Base-by-base conservation (phyloP, 2,888 invertebrate species). In the Tinea trinotella region DNA sequence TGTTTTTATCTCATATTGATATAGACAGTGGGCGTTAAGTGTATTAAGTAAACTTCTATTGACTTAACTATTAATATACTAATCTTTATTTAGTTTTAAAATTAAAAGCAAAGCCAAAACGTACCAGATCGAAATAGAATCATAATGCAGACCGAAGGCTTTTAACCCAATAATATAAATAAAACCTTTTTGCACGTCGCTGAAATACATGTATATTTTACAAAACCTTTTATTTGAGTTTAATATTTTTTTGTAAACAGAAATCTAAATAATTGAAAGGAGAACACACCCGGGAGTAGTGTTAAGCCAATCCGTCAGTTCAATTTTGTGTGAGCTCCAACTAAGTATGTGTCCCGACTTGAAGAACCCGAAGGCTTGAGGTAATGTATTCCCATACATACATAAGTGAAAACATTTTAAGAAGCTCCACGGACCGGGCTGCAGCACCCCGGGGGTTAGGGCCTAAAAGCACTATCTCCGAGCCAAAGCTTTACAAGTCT, bases 401-500 rank as follows among this genome's bases (percentile, higher is more conserved):
- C 84, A 80, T 82, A 80, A 82, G 85, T 81, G 84, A 82, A 83
- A 82, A 85, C 84, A 82, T 84, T 85, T 85, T 84, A 84, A 84
- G 82, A 83, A 83, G 81, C 83, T 83, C 81, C 70, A 71, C 82
- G 83, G 83, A 78, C 82, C 76, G 76, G 71, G 71, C 81, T 82
- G 83, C 81, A 79, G 76, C 82, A 83, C 86, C 85, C 83, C 74
- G 72, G 85, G 86, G 85, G 84, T 82, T 83, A 83, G 80, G 81
- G 83, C 85, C 85, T 87, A 85, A 87, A 85, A 87, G 86, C 86
- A 86, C 86, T 86, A 86, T 86, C 86, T 81, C 80, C 64, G 69
- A 83, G 82, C 80, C 83, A 83, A 84, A 84, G 85, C 84, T 80
- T 81, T 83, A 84, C 84, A 85, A 84, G 83, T 86, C 85, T 81